Percentiles rank a stretch among this genome's conserved stretches.
These are phyloP conservation scores for Troides oblongomaculatus DNA, from an alignment of 2,888 invertebrate genomes.

Conservation along the genomic window DNA sequence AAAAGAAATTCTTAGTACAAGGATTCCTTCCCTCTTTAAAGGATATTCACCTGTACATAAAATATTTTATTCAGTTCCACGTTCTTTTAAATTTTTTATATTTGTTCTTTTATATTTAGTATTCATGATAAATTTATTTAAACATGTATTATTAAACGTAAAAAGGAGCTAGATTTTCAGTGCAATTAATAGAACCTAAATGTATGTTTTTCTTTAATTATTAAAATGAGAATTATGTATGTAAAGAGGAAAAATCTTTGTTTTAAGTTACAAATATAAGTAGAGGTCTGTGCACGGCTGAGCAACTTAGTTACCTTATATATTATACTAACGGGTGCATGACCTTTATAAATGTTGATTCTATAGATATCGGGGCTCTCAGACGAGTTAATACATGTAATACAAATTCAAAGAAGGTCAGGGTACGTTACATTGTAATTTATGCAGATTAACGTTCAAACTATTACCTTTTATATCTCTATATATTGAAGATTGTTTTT, in stretches of 20 bases:
- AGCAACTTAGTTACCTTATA: not conserved
- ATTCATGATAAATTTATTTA: no score
- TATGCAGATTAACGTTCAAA: slow-evolving; percentile 18
- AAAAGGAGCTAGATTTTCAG: no score
- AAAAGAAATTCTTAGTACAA: slow-evolving; percentile 38
- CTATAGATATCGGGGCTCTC: slow-evolving; percentile 32
- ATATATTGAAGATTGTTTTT: slow-evolving; percentile 11
- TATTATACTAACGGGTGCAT: slow-evolving; percentile 8
- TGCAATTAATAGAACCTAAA: no score
- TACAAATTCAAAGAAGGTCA: slow-evolving; percentile 30
- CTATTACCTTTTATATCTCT: slow-evolving; percentile 13
- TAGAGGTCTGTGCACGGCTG: not conserved
- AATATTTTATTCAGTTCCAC: not conserved
- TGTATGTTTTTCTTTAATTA: no score
- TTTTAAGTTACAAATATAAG: not conserved
- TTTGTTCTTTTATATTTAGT: no score
- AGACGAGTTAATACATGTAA: slow-evolving; percentile 38
- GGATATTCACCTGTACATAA: slow-evolving; percentile 29
- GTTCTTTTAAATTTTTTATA: not conserved
- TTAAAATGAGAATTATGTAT: not conserved
- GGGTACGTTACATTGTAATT: slow-evolving; percentile 24
- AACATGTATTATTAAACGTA: no score
- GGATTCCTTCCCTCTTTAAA: slow-evolving; percentile 31
- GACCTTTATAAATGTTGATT: slow-evolving; percentile 27
- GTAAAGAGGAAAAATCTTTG: not conserved